phyloP scores from a whole-genome alignment of 2,888 invertebrate genomes.

The Lepeophtheirus nordmannii region DNA sequence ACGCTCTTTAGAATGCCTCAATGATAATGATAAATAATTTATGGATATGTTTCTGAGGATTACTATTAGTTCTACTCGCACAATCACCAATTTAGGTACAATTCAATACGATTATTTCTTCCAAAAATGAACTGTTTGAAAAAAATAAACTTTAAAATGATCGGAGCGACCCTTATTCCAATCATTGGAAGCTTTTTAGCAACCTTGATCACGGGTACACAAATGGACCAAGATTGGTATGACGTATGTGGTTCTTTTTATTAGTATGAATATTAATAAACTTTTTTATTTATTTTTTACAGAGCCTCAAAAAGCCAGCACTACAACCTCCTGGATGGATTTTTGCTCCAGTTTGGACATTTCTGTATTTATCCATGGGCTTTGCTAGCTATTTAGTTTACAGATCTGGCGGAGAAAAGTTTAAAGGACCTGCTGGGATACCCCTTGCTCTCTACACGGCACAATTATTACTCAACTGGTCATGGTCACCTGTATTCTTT shows the following conservation, averaged over 20 bases:
- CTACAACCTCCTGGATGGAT: background rate
- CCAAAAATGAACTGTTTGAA: background rate
- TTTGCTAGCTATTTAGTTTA: slow-evolving; percentile 67
- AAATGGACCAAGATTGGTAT: background rate
- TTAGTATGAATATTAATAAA: background rate
- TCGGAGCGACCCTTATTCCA: background rate
- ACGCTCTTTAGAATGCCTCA: too few relatives aligned
- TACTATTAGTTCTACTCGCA: too few relatives aligned
- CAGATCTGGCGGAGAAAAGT: slow-evolving; percentile 48
- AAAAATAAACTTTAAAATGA: background rate
- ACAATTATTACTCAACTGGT: slow-evolving; percentile 64
- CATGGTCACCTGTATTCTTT: slow-evolving; percentile 73
- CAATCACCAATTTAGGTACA: too few relatives aligned
- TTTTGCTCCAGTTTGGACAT: slow-evolving; percentile 59
- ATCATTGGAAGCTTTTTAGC: background rate
- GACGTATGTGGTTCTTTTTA: background rate
- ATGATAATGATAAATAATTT: too few relatives aligned
- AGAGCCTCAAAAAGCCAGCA: background rate
- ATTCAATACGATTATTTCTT: too few relatives aligned
- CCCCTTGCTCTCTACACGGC: slow-evolving; percentile 56
- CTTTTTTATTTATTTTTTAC: background rate
- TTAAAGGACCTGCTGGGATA: slow-evolving; percentile 44
- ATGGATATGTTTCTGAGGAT: too few relatives aligned
- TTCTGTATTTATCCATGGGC: slow-evolving; percentile 60
- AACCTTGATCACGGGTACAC: background rate